These are phyloP conservation scores for Cephalopachus bancanus DNA, from an alignment of 2,797 vertebrate species.

Conservation along the genomic window DNA sequence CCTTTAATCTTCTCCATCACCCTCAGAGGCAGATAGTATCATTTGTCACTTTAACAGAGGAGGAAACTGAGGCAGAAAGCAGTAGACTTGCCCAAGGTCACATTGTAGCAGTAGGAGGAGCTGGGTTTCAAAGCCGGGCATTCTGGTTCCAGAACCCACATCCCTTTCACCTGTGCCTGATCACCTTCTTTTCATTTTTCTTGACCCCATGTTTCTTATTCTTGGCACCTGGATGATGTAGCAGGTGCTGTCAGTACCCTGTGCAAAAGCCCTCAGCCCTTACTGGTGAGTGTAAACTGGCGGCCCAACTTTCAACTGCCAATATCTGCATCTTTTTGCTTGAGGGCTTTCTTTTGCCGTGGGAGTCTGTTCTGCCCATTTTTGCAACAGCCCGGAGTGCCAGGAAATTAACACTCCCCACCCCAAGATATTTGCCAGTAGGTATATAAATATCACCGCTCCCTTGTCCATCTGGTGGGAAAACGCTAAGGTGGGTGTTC, in stretches of 20 bases:
- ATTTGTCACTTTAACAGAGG: background rate
- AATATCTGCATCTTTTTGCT: background rate
- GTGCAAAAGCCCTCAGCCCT: background rate
- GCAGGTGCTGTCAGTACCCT: too few relatives aligned
- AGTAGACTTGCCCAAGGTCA: background rate
- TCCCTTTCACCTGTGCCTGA: accelerated
- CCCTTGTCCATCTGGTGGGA: background rate
- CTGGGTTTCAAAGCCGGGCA: background rate
- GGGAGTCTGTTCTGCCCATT: background rate
- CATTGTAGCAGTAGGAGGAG: accelerated
- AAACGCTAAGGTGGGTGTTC: background rate
- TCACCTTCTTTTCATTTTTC: accelerated
- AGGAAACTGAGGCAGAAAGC: background rate
- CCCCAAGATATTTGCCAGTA: background rate
- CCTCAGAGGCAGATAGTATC: background rate
- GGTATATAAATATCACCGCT: background rate
- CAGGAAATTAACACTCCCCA: background rate
- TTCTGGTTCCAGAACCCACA: background rate
- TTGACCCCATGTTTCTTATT: background rate
- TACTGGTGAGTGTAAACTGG: too few relatives aligned
- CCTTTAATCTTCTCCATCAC: background rate
- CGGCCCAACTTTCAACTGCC: background rate
- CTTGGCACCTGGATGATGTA: accelerated
- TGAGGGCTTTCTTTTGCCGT: background rate
- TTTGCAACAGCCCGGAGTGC: background rate